Percentiles rank a stretch among this genome's conserved stretches.
phyloP scores from a whole-genome alignment of 2,113 vertebrate genomes.

The Lynx canadensis region DNA sequence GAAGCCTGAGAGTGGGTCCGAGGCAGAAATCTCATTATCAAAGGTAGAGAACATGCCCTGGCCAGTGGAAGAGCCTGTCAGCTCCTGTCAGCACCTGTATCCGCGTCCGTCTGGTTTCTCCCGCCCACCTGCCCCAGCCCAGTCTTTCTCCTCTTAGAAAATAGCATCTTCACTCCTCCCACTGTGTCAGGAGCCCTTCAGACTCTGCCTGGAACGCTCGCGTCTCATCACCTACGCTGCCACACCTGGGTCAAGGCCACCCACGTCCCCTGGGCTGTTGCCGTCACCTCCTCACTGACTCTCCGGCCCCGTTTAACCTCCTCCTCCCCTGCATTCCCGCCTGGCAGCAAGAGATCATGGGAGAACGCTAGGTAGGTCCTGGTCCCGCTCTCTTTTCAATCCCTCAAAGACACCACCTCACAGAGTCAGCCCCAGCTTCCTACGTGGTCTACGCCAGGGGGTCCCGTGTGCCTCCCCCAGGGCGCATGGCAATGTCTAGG shows the following conservation, averaged over 20 bases:
- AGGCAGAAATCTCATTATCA: fast-evolving
- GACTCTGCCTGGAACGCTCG: fast-evolving
- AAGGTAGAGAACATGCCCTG: fast-evolving
- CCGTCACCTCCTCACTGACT: fast-evolving
- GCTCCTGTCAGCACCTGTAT: fast-evolving
- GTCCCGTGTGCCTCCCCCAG: background rate
- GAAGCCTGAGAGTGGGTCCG: too few relatives aligned
- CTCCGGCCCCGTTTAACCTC: background rate
- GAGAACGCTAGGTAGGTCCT: too few relatives aligned
- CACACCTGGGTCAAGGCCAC: fast-evolving
- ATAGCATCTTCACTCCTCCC: background rate
- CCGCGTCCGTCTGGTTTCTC: fast-evolving
- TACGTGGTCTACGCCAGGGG: background rate
- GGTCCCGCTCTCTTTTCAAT: background rate
- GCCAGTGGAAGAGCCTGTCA: fast-evolving
- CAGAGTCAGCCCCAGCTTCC: background rate
- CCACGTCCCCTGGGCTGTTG: background rate
- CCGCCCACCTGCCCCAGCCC: fast-evolving
- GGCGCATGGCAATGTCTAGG: background rate
- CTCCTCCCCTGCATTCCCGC: background rate
- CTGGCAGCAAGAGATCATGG: too few relatives aligned
- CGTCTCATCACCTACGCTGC: fast-evolving
- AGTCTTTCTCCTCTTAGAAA: background rate
- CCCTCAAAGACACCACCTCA: background rate
- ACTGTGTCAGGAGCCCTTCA: background rate